These are phyloP conservation scores for Halocaridina rubra DNA, from an alignment of 2,888 invertebrate genomes.

Conservation along the genomic window DNA sequence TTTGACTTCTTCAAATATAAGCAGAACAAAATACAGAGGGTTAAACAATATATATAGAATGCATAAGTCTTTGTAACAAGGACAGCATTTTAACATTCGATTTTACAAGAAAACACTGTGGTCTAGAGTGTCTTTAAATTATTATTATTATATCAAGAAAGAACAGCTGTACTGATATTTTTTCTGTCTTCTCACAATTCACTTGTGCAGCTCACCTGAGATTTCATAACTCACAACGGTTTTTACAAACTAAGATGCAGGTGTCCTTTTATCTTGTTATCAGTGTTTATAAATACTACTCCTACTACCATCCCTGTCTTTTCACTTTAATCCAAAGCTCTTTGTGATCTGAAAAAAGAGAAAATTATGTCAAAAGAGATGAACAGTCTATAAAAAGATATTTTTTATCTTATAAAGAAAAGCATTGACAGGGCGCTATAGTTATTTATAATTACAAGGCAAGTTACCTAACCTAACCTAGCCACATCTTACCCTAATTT, in stretches of 20 bases:
- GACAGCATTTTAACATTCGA: no score
- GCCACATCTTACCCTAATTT: no score
- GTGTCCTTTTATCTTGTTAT: not conserved
- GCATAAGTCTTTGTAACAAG: no score
- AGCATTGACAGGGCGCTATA: no score
- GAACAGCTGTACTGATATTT: not conserved
- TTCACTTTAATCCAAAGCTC: constrained; percentile 6
- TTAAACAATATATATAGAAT: no score
- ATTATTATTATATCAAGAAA: not conserved
- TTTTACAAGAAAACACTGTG: no score
- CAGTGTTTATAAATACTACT: not conserved
- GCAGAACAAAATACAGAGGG: no score
- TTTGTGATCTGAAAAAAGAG: constrained; percentile 13
- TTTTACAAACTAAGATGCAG: not conserved
- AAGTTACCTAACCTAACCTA: not conserved
- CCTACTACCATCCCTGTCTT: not conserved
- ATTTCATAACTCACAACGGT: not conserved
- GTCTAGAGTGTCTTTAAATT: no score
- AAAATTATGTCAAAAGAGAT: not conserved
- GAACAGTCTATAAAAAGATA: not conserved
- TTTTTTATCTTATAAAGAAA: not conserved
- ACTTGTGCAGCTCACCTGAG: not conserved
- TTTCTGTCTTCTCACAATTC: not conserved
- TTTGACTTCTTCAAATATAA: no score
- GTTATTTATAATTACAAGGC: not conserved